Evolutionary conservation across 2,113 vertebrate genomes (phyloP), one percentile per base, ranked within the genome.

Genomic region (Onychostruthus taczanowskii): DNA sequence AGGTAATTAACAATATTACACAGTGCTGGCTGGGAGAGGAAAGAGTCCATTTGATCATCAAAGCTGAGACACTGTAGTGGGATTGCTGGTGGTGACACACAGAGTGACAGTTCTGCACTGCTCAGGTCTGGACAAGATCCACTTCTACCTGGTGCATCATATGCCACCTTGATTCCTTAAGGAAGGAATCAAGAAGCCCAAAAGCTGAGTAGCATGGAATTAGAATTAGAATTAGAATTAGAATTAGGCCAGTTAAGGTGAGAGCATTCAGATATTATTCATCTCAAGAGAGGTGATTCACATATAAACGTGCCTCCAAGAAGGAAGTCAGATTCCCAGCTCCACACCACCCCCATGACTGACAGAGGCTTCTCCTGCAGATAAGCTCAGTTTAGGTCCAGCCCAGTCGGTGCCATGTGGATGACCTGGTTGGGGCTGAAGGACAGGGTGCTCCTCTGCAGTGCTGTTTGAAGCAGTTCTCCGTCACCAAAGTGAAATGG

Each of bases 1-100:
- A 98, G 98, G 98, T 98, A 90, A 33, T 49, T 20, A 30, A 16
- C 7, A 16, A 7, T 10, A 18, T 16, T 39, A 16, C 8, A 14
- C 6, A 15, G 52, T 16, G 44, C 74, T 11, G 7, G 3, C 68
- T 14, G 7, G 4, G 37, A 33, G 64, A 46, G 33, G n/a, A 28
- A 84, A 17, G 62, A 55, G 49, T 28, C 43, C 2, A 1, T 50
- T 21, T 63, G 35, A 19, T 10, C 30, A 49, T 33, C 76, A 61
- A 5, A 39, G 24, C 35, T 12, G 43, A 59, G 8, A 21, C 27
- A 4, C 6, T 13, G 39, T 20, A 30, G 46, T 22, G n/a, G 56
- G 44, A n/a, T 22, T 46, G 55, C 49, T 74, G 58, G 33, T 23
- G 31, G 13, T 10, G 55, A 58, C 1, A 6, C 11, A 23, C 6